These are phyloP conservation scores for Euphonia xanthogaster DNA, from an alignment of 2,797 vertebrate species.

Conservation along the genomic window DNA sequence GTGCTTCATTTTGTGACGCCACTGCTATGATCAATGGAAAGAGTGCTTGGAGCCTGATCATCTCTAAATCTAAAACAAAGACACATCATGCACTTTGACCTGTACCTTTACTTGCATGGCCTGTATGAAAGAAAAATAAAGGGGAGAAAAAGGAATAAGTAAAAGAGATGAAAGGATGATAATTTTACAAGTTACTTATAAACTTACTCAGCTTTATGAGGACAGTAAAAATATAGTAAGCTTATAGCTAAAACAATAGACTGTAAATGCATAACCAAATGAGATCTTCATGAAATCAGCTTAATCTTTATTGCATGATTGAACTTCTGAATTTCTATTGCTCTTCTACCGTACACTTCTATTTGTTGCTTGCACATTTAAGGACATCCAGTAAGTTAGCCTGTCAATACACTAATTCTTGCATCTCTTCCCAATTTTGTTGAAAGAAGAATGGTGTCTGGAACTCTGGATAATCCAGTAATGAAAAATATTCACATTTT, in stretches of 20 bases:
- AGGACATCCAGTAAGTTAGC: background rate
- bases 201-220: slow-evolving; percentile 17
- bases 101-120: slow-evolving; percentile 98
- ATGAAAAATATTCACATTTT: background rate
- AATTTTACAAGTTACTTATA: slow-evolving; percentile 44
- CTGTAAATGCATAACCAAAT: background rate
- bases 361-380: background rate
- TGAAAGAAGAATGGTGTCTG: background rate
- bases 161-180: slow-evolving; percentile 61
- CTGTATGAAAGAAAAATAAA: slow-evolving; percentile 88
- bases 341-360: background rate
- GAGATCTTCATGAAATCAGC: background rate
- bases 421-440: background rate
- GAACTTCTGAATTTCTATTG: background rate
- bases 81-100: slow-evolving; percentile 86
- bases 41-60: slow-evolving; percentile 68
- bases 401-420: background rate
- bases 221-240: background rate
- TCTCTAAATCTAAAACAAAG: slow-evolving; percentile 77
- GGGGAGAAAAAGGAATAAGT: slow-evolving; percentile 73
- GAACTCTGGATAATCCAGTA: background rate
- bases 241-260: background rate
- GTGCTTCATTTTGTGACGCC: slow-evolving; percentile 71
- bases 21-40: slow-evolving; percentile 72
- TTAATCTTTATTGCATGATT: background rate